Base-by-base conservation (phyloP, 1,140 invertebrate genomes). In the Artemia franciscana region DNA sequence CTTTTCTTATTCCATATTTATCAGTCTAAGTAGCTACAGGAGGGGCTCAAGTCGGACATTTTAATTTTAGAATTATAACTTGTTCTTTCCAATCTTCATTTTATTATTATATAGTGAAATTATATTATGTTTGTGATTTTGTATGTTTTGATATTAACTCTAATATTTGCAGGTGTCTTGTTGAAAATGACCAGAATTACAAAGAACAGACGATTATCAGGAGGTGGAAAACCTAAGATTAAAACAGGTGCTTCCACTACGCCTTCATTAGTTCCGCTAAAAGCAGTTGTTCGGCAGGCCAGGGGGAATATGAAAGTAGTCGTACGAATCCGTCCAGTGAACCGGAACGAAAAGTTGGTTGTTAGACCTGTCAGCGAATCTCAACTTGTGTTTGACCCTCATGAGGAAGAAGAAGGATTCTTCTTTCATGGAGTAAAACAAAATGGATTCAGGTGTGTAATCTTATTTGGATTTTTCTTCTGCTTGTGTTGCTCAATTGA, bases 341-440 rank as follows among this genome's bases (percentile, higher is more conserved):
- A 84, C 74, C 70, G 76, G 2, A 78, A 73, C 23, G 87, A 90
- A 74, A 62, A 66, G 21, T 76, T 73, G 12, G 75, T 86, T 3
- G 76, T 90, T 0, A 80, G 84, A 70, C 78, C 85, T 4, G 74
- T 90, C 25, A 85, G 91, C 69, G 78, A 84, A 5, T 78, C 80
- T 66, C 80, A 86, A 72, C 70, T 95, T 0, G 80, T 92, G 3
- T 94, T 95, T 70, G 91, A 95, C 72, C 91, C 91, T 0, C 85
- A 88, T 67, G 83, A 88, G 70, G 81, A 88, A 15, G 77, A 80
- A 12, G 79, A 84, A 64, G 82, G 82, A 4, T 91, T 90, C 69
- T 91, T 84, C 70, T 91, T 84, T 66, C 83, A 86, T 64, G 86
- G 86, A 0, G 76, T 83, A 0, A 81, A 82, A 61, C 85, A 90